Conservation (phyloP, 2,797 vertebrate species). For the Pantherophis vulpinus region DNA sequence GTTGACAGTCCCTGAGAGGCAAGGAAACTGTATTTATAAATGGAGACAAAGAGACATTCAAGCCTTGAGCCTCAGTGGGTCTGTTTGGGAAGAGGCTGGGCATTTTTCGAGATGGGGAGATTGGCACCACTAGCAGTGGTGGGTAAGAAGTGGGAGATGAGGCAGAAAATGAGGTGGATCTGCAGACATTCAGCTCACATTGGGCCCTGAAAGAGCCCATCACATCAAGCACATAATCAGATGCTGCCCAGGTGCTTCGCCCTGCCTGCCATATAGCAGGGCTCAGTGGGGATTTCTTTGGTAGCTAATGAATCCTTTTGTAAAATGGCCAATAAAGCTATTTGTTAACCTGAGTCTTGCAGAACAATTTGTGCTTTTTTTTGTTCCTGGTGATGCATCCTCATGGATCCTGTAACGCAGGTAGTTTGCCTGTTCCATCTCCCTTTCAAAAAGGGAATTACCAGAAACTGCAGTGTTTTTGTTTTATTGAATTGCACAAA, state of each 20-base stretch:
- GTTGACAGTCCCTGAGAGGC: neutral
- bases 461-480: neutral
- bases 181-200: neutral
- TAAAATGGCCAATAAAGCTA: slow-evolving; percentile 39
- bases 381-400: neutral
- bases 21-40: slow-evolving; percentile 46
- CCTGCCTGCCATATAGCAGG: neutral
- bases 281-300: neutral
- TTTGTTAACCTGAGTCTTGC: slow-evolving; percentile 25
- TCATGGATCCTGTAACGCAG: neutral
- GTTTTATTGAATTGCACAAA: neutral
- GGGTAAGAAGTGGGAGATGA: neutral
- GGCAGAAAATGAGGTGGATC: neutral
- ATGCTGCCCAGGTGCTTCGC: slow-evolving; percentile 7
- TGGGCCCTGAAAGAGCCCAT: neutral
- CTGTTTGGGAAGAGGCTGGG: neutral
- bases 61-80: neutral
- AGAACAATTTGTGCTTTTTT: neutral
- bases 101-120: neutral
- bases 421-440: neutral
- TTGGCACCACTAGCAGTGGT: neutral
- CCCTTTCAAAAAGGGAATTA: neutral
- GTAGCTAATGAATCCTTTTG: slow-evolving; percentile 29
- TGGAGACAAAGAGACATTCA: neutral
- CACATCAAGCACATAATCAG: neutral